phyloP scores from a whole-genome alignment of 1,140 invertebrate genomes.

The Caligus rogercresseyi region DNA sequence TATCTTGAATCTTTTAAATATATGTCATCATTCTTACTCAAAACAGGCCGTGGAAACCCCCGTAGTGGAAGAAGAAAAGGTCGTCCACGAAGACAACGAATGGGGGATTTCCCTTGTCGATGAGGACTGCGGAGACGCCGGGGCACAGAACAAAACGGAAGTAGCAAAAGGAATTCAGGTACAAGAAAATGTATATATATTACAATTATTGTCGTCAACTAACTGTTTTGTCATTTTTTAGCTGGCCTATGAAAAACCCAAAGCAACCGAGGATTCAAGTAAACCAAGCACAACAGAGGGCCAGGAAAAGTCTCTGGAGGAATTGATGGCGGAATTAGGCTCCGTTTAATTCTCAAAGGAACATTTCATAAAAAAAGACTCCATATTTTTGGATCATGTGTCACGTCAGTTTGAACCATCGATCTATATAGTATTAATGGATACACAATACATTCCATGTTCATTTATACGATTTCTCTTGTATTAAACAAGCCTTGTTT shows the following conservation, averaged over 20 bases:
- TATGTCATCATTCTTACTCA: slow-evolving; percentile 21
- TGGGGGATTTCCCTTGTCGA: slow-evolving; percentile 62
- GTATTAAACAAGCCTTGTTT: too few relatives aligned
- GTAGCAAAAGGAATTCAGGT: slow-evolving; percentile 1
- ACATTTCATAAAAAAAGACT: too few relatives aligned
- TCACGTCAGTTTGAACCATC: too few relatives aligned
- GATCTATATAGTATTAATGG: too few relatives aligned
- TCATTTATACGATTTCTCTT: too few relatives aligned
- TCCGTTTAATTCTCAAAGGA: too few relatives aligned
- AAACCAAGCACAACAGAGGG: not conserved
- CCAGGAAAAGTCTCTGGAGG: slow-evolving; percentile 4
- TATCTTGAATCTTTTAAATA: not conserved
- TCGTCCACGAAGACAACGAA: slow-evolving; percentile 70
- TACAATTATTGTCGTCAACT: not conserved
- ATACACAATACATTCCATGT: too few relatives aligned
- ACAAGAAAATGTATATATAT: too few relatives aligned
- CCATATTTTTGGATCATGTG: too few relatives aligned
- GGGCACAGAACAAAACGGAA: not conserved
- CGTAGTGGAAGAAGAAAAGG: slow-evolving; percentile 35
- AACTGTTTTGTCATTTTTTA: too few relatives aligned
- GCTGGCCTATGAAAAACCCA: too few relatives aligned
- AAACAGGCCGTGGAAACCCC: slow-evolving; percentile 25
- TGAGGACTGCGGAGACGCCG: slow-evolving; percentile 25
- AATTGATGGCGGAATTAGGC: not conserved
- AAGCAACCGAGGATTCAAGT: not conserved